Evolutionary conservation across 64 coral and sea anemone genomes (phyloP).

Genomic region (Pocillopora damicornis): DNA sequence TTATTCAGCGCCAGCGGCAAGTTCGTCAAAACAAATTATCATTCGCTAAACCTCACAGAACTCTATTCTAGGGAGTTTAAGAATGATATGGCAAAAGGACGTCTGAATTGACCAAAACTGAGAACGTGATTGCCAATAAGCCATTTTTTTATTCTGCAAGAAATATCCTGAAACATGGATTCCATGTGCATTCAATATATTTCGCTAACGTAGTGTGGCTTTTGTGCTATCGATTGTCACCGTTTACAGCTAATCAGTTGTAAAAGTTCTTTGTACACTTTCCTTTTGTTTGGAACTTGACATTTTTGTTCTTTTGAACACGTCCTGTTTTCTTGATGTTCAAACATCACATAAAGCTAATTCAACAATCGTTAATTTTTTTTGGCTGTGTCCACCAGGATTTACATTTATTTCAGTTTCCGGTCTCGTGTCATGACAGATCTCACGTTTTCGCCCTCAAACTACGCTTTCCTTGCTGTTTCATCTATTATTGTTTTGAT

Average conservation of each 20-base stretch:
- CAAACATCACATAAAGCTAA: not conserved
- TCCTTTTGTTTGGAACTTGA: not conserved
- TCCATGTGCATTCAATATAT: not conserved
- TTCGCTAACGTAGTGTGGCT: not conserved
- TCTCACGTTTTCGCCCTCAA: no score
- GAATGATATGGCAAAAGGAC: no score
- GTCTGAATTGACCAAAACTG: no score
- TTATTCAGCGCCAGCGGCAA: no score
- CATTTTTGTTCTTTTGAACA: not conserved
- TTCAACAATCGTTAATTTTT: not conserved
- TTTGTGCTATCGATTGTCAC: not conserved
- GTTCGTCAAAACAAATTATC: no score
- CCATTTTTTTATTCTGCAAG: no score
- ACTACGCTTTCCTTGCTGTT: no score
- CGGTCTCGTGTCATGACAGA: not conserved
- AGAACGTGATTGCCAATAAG: no score
- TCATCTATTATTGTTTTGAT: no score
- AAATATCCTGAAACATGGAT: not conserved
- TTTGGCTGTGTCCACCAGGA: not conserved
- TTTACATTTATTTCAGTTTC: not conserved
- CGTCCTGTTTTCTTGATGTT: not conserved
- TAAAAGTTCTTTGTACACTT: not conserved
- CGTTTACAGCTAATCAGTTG: not conserved
- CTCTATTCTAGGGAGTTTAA: no score
- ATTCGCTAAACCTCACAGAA: no score